Percentiles rank a stretch among this genome's conserved stretches.
These are phyloP conservation scores for Falcaria lacertinaria DNA, from an alignment of 2,888 invertebrate species.

Conservation along the genomic window DNA sequence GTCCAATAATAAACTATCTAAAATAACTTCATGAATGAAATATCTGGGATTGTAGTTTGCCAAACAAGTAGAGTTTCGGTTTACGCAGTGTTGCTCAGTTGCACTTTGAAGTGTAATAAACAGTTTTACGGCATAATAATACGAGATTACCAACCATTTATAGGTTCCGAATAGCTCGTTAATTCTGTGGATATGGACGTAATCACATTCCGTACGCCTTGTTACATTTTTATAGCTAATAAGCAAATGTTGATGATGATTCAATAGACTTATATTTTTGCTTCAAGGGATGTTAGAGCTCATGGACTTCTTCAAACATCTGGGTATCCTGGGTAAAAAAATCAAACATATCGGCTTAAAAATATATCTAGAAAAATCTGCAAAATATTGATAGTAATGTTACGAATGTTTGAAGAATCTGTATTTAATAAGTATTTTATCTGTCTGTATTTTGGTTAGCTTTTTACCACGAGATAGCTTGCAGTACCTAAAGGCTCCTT, in stretches of 20 bases:
- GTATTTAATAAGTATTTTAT: no score
- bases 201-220: slow-evolving; percentile 20
- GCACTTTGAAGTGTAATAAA: slow-evolving; percentile 19
- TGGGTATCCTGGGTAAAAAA: no score
- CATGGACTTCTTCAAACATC: no score
- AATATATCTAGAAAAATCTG: no score
- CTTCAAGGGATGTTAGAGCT: background rate
- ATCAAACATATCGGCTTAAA: no score
- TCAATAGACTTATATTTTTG: background rate
- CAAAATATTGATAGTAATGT: no score
- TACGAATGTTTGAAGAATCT: no score
- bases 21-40: no score
- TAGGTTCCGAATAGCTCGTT: slow-evolving; percentile 30
- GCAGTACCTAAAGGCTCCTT: no score
- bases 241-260: background rate
- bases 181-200: slow-evolving; percentile 25
- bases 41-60: background rate
- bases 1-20: no score
- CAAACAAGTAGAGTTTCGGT: background rate
- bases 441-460: no score
- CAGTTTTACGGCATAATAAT: slow-evolving; percentile 38
- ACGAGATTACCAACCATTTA: slow-evolving; percentile 34
- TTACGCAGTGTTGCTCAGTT: slow-evolving; percentile 11
- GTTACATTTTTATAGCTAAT: slow-evolving; percentile 3
- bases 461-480: no score